phyloP scores from a whole-genome alignment of 2,888 invertebrate genomes.

The Melanotus villosus region DNA sequence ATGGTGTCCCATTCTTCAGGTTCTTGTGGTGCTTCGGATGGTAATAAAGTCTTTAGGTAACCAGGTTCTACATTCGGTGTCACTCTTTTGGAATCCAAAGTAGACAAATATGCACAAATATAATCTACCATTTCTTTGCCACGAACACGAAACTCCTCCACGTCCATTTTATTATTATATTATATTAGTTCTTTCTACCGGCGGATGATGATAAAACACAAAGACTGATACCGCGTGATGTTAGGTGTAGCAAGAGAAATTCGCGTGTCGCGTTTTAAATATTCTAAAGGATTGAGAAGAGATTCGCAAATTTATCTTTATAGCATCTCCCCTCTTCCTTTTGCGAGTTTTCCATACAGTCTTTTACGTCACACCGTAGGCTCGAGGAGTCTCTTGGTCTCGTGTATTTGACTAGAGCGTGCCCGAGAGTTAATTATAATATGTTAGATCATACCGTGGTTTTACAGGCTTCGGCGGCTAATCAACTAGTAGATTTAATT shows the following conservation, averaged over 20 bases:
- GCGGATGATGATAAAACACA: too few relatives aligned
- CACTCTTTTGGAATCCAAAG: slow-evolving; percentile 84
- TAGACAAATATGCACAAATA: slow-evolving; percentile 91
- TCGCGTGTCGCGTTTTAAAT: background rate
- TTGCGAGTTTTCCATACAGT: slow-evolving; percentile 23
- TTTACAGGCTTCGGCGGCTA: slow-evolving; percentile 23
- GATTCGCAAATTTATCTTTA: slow-evolving; percentile 29
- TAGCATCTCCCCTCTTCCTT: slow-evolving; percentile 32
- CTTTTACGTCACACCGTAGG: slow-evolving; percentile 30
- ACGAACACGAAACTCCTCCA: slow-evolving; percentile 86
- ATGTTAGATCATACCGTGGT: slow-evolving; percentile 17
- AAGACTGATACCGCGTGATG: too few relatives aligned
- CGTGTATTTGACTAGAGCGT: slow-evolving; percentile 4
- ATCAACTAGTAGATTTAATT: background rate
- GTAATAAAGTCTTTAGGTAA: slow-evolving; percentile 80
- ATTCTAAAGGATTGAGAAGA: slow-evolving; percentile 7
- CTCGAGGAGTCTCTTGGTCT: slow-evolving; percentile 23
- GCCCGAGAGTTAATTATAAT: slow-evolving; percentile 30
- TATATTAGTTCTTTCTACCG: background rate
- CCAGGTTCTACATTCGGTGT: slow-evolving; percentile 94
- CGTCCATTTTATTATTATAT: slow-evolving; percentile 86
- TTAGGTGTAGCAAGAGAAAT: too few relatives aligned
- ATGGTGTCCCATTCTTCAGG: slow-evolving; percentile 91
- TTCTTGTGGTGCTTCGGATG: slow-evolving; percentile 84
- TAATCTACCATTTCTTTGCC: slow-evolving; percentile 97